Base-by-base conservation (phyloP, 2,797 vertebrate species). In the Amphiprion clarkii region DNA sequence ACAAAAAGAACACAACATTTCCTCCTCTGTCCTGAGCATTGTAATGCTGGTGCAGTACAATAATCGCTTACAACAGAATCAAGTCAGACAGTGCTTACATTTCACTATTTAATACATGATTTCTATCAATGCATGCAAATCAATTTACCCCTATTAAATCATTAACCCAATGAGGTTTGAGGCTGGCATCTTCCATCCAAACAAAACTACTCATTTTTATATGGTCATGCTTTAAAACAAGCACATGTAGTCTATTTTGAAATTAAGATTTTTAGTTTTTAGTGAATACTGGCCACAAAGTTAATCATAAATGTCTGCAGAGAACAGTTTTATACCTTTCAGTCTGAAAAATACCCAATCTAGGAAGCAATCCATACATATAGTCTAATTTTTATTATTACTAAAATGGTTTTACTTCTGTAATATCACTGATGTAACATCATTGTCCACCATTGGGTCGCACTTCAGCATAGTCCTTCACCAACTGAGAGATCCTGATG, bases 401-500 rank as follows among this genome's bases (percentile, higher is more conserved):
- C n/a, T 29, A 17, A 10, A 9, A 27, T 64, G 13, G 1, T 40
- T 52, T 51, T 1, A 31, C 55, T 5, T n/a, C 46, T 33, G 29
- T 10, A 40, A 57, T 63, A 29, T 59, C 27, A 29, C 1, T 49
- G 23, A 58, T 13, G 19, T 53, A 11, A 39, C 1, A 21, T 85
- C 57, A 84, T 0, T 79, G 14, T 79, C 87, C 86, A 48, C 65
- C 69, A 70, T 89, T 92, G 6, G 81, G 89, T 9, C 89, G 64
- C 7, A 89, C 87, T 42, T 89, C 78, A 49, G 6, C 42, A n/a
- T 92, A 84, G 51, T 88, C 75, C 67, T 88, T 90, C 5, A 86
- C n/a, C 71, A 92, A 4, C 68, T 90, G 87, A 25, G 86, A 87
- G 16, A 90, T 71, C 61, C 89, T 82, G 68, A 86, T n/a, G 7